A percentile compares a stretch with the other conserved stretches of the same genome.
phyloP scores from a whole-genome alignment of 2,888 invertebrate genomes.

The Drosophila leonis region DNA sequence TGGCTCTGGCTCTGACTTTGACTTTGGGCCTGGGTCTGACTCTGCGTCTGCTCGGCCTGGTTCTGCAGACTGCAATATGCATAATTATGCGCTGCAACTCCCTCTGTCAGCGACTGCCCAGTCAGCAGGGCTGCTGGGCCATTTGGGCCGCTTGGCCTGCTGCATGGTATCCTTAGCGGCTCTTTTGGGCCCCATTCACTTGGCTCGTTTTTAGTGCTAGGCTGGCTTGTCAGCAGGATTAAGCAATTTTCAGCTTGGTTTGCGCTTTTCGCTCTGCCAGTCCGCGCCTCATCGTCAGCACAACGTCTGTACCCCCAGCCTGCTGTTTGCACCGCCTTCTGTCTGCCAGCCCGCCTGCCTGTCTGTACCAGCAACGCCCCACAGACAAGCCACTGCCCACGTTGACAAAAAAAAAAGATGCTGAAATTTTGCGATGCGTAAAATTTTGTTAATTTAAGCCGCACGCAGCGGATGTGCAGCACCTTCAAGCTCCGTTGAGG shows the following conservation, averaged over 20 bases:
- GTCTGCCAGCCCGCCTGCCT: constrained; percentile 10
- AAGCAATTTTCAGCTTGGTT: constrained; percentile 80
- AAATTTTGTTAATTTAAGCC: constrained; percentile 76
- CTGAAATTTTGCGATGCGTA: constrained; percentile 75
- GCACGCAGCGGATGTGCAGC: constrained; percentile 28
- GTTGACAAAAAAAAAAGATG: constrained; percentile 60
- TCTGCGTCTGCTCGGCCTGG: constrained; percentile 6
- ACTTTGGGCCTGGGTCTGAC: background rate
- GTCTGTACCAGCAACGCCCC: constrained; percentile 9
- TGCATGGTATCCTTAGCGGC: constrained; percentile 50
- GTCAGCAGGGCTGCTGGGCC: constrained; percentile 50
- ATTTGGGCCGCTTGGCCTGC: background rate
- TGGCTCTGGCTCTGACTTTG: background rate
- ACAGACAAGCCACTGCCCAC: constrained; percentile 62
- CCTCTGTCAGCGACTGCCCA: constrained; percentile 80
- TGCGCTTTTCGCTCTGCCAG: constrained; percentile 66
- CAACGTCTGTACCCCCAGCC: constrained; percentile 9
- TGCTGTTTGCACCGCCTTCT: constrained; percentile 8
- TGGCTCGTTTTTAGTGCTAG: constrained; percentile 58
- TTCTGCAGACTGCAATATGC: constrained; percentile 52
- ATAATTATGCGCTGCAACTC: constrained; percentile 83
- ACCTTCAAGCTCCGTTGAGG: constrained; percentile 36
- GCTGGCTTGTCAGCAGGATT: constrained; percentile 79
- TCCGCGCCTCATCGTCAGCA: constrained; percentile 56
- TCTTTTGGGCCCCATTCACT: constrained; percentile 39